Percentiles rank a stretch among this genome's conserved stretches.
Evolutionary conservation across 2,888 invertebrate species (phyloP).

Genomic region (Drosophila austrosaltans): DNA sequence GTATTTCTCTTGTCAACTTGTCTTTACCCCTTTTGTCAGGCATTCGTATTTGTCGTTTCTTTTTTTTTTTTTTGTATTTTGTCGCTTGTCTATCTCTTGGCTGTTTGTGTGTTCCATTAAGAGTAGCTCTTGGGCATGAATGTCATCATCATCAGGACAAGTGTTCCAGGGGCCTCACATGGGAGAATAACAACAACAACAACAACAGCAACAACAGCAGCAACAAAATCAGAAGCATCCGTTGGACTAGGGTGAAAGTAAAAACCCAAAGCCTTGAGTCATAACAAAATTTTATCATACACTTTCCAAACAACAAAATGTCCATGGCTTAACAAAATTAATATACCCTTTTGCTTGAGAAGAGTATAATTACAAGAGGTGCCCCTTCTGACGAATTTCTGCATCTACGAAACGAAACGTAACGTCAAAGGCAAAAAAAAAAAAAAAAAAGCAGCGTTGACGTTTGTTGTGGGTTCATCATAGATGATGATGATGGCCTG

Average conservation of each 20-base stretch:
- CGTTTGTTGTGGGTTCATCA: conserved; percentile 62
- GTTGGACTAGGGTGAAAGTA: conserved; percentile 70
- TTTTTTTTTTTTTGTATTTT: conserved; percentile 24
- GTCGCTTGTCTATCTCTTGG: conserved; percentile 50
- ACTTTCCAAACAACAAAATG: not conserved
- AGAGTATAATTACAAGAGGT: conserved; percentile 11
- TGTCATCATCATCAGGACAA: conserved; percentile 76
- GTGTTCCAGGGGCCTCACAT: conserved; percentile 59
- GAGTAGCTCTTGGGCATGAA: conserved; percentile 77
- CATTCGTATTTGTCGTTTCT: conserved; percentile 5
- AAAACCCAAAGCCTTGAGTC: conserved; percentile 39
- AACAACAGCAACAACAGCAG: conserved; percentile 6
- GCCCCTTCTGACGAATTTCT: conserved; percentile 29
- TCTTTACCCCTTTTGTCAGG: conserved; percentile 5
- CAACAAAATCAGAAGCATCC: conserved; percentile 21
- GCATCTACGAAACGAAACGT: conserved; percentile 32
- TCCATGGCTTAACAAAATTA: not conserved
- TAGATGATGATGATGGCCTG: conserved; percentile 9
- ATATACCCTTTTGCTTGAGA: not conserved
- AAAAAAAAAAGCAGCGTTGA: conserved; percentile 41
- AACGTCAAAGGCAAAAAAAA: conserved; percentile 52
- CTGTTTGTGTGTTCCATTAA: conserved; percentile 55
- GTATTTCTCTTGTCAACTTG: not conserved
- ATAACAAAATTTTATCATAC: conserved; percentile 29
- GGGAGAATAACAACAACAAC: conserved; percentile 31